Evolutionary conservation across 2,888 invertebrate genomes (phyloP), one percentile per base, ranked within the genome.

Genomic region (Hypercompe scribonia): DNA sequence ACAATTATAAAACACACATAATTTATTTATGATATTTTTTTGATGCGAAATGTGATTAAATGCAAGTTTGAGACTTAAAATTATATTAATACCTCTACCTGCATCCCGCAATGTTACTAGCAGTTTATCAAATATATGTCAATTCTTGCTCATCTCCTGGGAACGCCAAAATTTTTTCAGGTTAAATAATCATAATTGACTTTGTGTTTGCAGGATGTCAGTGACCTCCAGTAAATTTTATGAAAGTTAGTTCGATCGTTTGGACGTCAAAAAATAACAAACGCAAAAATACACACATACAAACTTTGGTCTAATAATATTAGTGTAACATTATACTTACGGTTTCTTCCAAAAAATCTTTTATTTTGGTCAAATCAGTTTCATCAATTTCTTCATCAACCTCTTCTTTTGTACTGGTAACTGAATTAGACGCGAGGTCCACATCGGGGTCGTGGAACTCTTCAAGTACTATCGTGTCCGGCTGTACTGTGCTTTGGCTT

Each of bases 261-360:
- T 46, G 46, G 7, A 15, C 46, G 46, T 46, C 21, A 21, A 15
- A 21, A 5, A 18, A 15, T 50, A 50, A 50, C 50, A 50, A 50
- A 50, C 21, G 15, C 21, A 50, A 24, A 50, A 7, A 50, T 24
- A 46, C 46, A 46, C 46, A 21, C 15, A 0, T 0, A 15, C 21
- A 46, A 46, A 4, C 7, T 46, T 46, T 46, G 21, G 18, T 21
- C 4, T 54, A 24, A 50, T 24, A 8, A 50, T 54, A 54, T 50
- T 10, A 7, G 34, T 24, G 15, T 21, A 13, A n/a, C n/a, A n/a
- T 39, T 46, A 34, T 76, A 86, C 91, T 90, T 77, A 95, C 95
- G 72, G 95, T 89, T 76, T 95, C 95, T 72, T 95, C 95, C 69
- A 95, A 81, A 70, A 94, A 90, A 79, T 95, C 95, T 79, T 94